Conservation (phyloP, 2,888 invertebrate genomes). For the Ecliptopera silaceata region DNA sequence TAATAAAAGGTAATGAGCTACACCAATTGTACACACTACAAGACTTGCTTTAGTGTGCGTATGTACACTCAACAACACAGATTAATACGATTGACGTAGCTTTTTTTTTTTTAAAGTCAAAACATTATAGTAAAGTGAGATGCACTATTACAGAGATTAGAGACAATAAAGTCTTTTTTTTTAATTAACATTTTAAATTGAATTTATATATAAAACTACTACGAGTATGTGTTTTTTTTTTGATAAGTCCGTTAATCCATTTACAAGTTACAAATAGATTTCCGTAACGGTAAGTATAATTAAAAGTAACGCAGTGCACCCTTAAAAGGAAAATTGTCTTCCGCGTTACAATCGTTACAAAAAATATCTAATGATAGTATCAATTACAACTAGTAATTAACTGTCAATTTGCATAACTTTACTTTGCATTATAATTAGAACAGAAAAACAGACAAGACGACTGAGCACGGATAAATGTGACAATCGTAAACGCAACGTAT, state of each 20-base stretch:
- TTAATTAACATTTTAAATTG: too few relatives aligned
- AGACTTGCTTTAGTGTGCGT: conserved; percentile 36
- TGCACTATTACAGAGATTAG: not conserved
- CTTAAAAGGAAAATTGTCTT: conserved; percentile 8
- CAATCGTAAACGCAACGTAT: too few relatives aligned
- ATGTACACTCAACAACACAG: conserved; percentile 32
- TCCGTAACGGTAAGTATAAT: conserved; percentile 6
- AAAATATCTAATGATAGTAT: conserved; percentile 3
- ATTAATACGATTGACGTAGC: too few relatives aligned
- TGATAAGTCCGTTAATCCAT: not conserved
- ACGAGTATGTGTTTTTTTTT: not conserved
- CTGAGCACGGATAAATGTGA: too few relatives aligned
- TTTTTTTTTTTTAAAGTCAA: too few relatives aligned
- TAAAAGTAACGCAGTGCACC: not conserved
- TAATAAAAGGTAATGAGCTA: conserved; percentile 72
- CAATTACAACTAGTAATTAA: conserved; percentile 12
- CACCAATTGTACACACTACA: conserved; percentile 48
- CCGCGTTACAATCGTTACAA: not conserved
- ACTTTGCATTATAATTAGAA: not conserved
- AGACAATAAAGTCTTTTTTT: too few relatives aligned
- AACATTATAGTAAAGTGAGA: too few relatives aligned
- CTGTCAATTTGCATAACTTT: conserved; percentile 6
- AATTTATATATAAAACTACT: too few relatives aligned
- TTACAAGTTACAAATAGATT: not conserved
- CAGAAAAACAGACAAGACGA: too few relatives aligned